Conservation (phyloP, 2,113 vertebrate genomes). For the Piprites chloris region DNA sequence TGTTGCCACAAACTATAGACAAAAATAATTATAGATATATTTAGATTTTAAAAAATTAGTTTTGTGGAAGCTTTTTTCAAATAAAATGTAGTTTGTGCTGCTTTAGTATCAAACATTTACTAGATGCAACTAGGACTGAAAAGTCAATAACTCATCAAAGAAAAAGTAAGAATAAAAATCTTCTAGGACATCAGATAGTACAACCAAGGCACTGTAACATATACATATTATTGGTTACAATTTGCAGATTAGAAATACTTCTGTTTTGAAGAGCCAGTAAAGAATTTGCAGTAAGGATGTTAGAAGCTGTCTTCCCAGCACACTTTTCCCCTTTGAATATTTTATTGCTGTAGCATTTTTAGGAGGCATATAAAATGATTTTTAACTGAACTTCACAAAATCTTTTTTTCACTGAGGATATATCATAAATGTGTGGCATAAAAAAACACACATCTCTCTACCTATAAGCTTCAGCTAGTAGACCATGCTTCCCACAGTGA, state of each 20-base stretch:
- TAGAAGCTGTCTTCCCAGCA: neutral
- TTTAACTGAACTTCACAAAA: neutral
- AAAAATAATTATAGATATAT: neutral
- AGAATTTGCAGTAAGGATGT: neutral
- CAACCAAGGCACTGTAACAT: neutral
- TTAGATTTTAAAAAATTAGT: neutral
- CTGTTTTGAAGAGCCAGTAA: neutral
- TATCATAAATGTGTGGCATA: neutral
- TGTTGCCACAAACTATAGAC: neutral
- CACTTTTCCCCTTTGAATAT: neutral
- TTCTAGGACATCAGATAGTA: neutral
- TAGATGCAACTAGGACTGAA: neutral
- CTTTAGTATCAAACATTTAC: neutral
- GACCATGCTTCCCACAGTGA: neutral
- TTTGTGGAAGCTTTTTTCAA: neutral
- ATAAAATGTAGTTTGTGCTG: neutral
- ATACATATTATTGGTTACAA: neutral
- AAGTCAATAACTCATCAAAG: neutral
- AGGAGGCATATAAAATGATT: neutral
- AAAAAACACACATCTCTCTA: neutral
- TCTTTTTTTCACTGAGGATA: neutral
- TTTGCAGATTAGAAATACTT: neutral
- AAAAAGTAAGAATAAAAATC: neutral
- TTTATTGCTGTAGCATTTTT: neutral
- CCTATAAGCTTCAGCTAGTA: neutral